Base-by-base conservation (phyloP, 37 sponge, comb jelly and placozoan genomes). In the Diacarnus erythraeanus region DNA sequence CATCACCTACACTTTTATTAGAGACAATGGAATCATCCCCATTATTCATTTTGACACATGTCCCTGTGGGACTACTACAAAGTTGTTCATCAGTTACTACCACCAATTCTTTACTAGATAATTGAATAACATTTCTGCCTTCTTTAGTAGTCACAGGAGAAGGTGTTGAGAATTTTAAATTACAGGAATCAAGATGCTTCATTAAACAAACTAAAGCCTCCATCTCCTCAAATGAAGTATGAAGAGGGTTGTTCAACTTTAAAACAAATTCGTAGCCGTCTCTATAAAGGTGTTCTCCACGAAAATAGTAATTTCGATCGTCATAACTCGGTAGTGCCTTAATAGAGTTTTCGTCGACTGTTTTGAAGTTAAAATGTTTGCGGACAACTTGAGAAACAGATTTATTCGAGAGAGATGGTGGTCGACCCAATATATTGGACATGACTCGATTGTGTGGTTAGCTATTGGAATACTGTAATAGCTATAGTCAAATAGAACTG, bases 241-340 rank as follows among this genome's bases (percentile, higher is more conserved):
- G 20, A 2, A 71, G 44, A 39, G 77, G 61, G 29, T 76, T 76
- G 21, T 4, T 3, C 26, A 76, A 18, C 38, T 59, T 76, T 2
- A 76, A 38, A 38, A 76, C 38, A 34, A 26, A 76, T 40, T 59
- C 77, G 22, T n/a, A 20, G 23, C 26, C 2, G 1, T 42, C 25
- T 3, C 2, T n/a, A 42, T 38, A 4, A 1, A 22, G 2, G 17
- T 2, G 17, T 2, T 12, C 38, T 3, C 81, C 87, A 6, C 38
- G 51, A 56, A 87, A 87, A 63, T 76, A 81, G 57, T 59, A 87
- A 36, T 87, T 87, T 5, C 88, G 57, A 59, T 87, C 88, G 5
- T 87, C 88, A 38, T 81, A 87, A 31, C 88, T 87, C 0, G 56
- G 57, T 22, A 87, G n/a, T 44, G 67, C 56, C 44, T 70, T 69